Percentiles rank a stretch among this genome's conserved stretches.
phyloP scores from a whole-genome alignment of 2,797 vertebrate species.

The Glossophaga mutica region DNA sequence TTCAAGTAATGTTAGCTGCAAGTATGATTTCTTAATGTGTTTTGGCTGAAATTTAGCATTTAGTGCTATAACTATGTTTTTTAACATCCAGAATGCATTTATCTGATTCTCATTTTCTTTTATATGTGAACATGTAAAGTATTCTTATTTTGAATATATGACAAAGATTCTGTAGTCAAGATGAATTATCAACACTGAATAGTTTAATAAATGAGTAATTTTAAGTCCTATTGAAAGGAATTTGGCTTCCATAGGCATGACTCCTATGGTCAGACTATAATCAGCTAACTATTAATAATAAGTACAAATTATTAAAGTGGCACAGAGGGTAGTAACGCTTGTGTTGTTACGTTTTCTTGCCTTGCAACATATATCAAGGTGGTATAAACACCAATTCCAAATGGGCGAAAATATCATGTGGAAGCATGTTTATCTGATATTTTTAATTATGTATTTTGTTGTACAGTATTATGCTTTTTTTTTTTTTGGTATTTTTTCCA shows the following conservation, averaged over 20 bases:
- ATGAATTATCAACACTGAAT: neutral
- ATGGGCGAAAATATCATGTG: neutral
- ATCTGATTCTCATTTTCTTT: neutral
- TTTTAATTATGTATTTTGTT: neutral
- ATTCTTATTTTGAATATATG: neutral
- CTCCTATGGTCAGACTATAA: neutral
- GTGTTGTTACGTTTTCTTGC: neutral
- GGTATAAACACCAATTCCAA: neutral
- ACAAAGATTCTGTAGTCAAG: neutral
- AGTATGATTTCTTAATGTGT: neutral
- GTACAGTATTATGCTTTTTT: neutral
- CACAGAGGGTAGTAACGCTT: neutral
- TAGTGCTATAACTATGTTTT: neutral
- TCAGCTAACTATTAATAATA: neutral
- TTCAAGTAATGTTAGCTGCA: neutral
- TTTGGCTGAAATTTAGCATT: neutral
- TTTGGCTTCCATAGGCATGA: neutral
- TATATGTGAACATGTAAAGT: slow-evolving; percentile 16
- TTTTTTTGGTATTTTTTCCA: neutral
- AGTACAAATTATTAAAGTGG: neutral
- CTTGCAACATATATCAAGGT: neutral
- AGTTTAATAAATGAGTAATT: neutral
- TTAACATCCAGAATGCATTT: neutral
- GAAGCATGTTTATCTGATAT: neutral
- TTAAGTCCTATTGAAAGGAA: neutral